Evolutionary conservation across 2,113 vertebrate species (phyloP).

Genomic region (Clinocottus analis): DNA sequence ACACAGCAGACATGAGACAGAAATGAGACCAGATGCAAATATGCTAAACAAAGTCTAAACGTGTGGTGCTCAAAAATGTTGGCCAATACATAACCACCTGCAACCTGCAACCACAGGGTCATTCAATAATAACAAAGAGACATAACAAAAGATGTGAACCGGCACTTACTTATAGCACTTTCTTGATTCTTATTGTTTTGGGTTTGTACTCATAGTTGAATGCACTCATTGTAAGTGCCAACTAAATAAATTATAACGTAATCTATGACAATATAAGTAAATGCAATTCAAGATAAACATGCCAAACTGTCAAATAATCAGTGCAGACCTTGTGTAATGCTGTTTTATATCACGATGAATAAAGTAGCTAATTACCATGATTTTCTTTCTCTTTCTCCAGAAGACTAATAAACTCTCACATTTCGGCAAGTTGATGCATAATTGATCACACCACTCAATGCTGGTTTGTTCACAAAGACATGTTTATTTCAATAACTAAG

Average conservation of each 20-base stretch:
- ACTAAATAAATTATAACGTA: no score
- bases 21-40: slow-evolving; percentile 36
- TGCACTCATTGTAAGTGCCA: no score
- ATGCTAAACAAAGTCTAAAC: slow-evolving; percentile 23
- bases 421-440: slow-evolving; percentile 27
- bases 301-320: slow-evolving; percentile 1
- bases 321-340: neutral
- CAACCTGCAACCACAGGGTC: neutral
- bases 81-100: neutral
- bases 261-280: neutral
- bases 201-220: no score
- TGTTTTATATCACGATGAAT: slow-evolving; percentile 5
- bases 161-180: no score
- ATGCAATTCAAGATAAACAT: neutral
- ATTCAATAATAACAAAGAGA: neutral
- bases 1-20: slow-evolving; percentile 35
- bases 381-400: no score
- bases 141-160: no score
- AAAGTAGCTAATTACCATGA: neutral
- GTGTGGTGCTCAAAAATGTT: neutral
- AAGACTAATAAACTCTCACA: slow-evolving; percentile 10
- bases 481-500: slow-evolving; percentile 22
- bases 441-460: slow-evolving; percentile 54
- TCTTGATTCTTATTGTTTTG: no score
- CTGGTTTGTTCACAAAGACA: slow-evolving; percentile 26